A percentile compares a stretch with the other conserved stretches of the same genome.
These are phyloP conservation scores for Danio albolineatus DNA, from an alignment of 2,797 vertebrate genomes.

Conservation along the genomic window DNA sequence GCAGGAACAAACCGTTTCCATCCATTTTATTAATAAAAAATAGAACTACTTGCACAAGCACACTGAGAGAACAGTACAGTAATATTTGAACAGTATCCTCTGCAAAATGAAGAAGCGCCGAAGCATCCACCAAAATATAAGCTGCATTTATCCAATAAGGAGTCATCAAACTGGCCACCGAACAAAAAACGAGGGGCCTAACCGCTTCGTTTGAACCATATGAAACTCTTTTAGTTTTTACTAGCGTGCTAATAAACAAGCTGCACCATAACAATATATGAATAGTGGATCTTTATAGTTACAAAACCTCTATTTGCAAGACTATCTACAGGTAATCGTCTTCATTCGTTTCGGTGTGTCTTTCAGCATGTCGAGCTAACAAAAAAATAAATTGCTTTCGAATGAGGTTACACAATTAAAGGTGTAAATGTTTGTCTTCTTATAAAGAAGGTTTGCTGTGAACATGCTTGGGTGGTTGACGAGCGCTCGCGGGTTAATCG, in stretches of 20 bases:
- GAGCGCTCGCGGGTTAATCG: conserved; percentile 55
- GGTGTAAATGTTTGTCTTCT: conserved; percentile 81
- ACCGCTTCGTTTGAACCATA: conserved; percentile 72
- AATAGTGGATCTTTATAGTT: conserved; percentile 60
- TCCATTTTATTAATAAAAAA: conserved; percentile 87
- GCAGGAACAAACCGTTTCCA: conserved; percentile 72
- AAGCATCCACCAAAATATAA: conserved; percentile 83
- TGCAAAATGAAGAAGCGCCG: conserved; percentile 82
- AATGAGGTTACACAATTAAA: conserved; percentile 74
- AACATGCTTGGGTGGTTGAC: conserved; percentile 72
- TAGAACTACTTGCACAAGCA: conserved; percentile 88
- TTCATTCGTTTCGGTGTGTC: conserved; percentile 23
- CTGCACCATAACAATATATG: conserved; percentile 73
- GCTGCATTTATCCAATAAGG: conserved; percentile 79
- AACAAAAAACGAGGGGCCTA: conserved; percentile 65
- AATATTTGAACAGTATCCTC: conserved; percentile 79
- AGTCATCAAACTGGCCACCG: conserved; percentile 60
- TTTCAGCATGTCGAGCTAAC: conserved; percentile 55
- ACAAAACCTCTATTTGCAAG: conserved; percentile 22
- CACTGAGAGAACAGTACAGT: conserved; percentile 81
- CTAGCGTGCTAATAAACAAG: conserved; percentile 75
- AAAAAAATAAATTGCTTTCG: conserved; percentile 73
- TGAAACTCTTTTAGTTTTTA: conserved; percentile 72
- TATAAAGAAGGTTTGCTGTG: conserved; percentile 86
- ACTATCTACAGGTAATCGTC: conserved; percentile 44